phyloP scores from a whole-genome alignment of 92 coral and sea anemone species.

The Galaxea fascicularis region DNA sequence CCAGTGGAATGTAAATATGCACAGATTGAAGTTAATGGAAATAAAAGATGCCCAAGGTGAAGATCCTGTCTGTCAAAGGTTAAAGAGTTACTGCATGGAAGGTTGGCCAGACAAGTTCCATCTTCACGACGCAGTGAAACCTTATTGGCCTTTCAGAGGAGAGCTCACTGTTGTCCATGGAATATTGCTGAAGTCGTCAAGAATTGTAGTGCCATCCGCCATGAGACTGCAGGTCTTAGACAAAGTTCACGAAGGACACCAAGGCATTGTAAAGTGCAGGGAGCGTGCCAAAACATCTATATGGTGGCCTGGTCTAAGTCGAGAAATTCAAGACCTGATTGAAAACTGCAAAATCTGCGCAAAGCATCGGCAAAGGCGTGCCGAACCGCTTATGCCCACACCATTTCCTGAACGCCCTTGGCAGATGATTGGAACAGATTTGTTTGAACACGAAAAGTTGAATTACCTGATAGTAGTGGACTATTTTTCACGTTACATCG shows the following conservation, averaged over 20 bases:
- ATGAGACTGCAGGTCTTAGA: slow-evolving; percentile 10
- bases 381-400: slow-evolving; percentile 35
- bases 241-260: slow-evolving; percentile 17
- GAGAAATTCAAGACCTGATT: slow-evolving; percentile 40
- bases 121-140: slow-evolving; percentile 5
- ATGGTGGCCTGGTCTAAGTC: slow-evolving; percentile 63
- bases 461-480: slow-evolving; percentile 36
- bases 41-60: slow-evolving; percentile 55
- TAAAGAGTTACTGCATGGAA: slow-evolving; percentile 36
- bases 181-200: slow-evolving; percentile 1
- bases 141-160: slow-evolving; percentile 8
- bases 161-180: slow-evolving; percentile 6
- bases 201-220: slow-evolving; percentile 6
- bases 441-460: slow-evolving; percentile 1
- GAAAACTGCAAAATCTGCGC: slow-evolving; percentile 40
- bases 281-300: slow-evolving; percentile 24
- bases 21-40: slow-evolving; percentile 42
- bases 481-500: slow-evolving; percentile 35
- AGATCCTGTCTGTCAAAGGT: slow-evolving; percentile 52
- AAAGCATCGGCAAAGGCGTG: slow-evolving; percentile 4
- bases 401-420: slow-evolving; percentile 42
- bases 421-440: slow-evolving; percentile 35
- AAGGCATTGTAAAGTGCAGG: not conserved
- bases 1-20: slow-evolving; percentile 46
- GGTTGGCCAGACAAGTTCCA: slow-evolving; percentile 36